Percentiles rank a stretch among this genome's conserved stretches.
Conservation (phyloP, 2,797 vertebrate genomes). For the Kryptopterus vitreolus region DNA sequence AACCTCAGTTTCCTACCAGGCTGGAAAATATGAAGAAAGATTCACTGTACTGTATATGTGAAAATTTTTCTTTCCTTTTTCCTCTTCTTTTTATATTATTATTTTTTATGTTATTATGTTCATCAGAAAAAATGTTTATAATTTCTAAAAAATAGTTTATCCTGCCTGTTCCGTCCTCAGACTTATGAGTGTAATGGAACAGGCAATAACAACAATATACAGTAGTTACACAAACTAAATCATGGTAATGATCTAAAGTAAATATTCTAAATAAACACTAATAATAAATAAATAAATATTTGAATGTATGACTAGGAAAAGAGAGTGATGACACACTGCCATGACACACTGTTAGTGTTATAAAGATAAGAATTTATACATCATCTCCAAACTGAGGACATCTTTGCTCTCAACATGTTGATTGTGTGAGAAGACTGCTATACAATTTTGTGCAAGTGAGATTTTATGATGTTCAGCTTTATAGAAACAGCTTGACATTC, state of each 20-base stretch:
- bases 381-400: background rate
- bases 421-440: background rate
- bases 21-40: no score
- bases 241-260: background rate
- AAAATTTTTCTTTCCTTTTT: background rate
- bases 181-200: background rate
- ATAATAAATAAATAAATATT: background rate
- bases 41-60: no score
- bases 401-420: background rate
- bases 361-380: background rate
- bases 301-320: background rate
- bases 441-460: background rate
- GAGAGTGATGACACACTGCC: no score
- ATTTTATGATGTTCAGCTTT: background rate
- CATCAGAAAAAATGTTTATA: no score
- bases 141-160: no score
- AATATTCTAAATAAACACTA: background rate
- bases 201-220: background rate
- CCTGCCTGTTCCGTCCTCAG: background rate
- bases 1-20: no score
- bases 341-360: background rate
- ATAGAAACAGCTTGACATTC: background rate
- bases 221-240: background rate
- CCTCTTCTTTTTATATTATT: no score
- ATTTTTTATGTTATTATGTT: no score